Evolutionary conservation across 2,797 vertebrate species (phyloP), one percentile per base, ranked within the genome.

Genomic region (Lacerta agilis): DNA sequence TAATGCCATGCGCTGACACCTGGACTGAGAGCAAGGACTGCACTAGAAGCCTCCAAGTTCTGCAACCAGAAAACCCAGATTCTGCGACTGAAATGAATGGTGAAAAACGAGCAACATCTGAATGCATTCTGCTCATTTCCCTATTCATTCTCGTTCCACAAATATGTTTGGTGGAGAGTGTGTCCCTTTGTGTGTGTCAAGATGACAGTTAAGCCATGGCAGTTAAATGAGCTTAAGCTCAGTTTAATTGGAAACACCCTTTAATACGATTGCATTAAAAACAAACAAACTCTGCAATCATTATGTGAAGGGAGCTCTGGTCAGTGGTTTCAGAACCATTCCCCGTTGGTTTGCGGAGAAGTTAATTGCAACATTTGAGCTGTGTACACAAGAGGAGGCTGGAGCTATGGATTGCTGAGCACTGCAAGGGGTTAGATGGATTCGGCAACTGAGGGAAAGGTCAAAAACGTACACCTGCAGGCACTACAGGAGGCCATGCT

Each of bases 331-430:
- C 49, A 72, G 85, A 73, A 86, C 33, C 25, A 61, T 81, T 61
- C 69, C 36, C 45, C 43, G 78, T 36, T 72, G 67, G 58, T 87
- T 81, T 61, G n/a, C 49, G 7, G 25, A 73, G 69, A 13, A n/a
- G 33, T 73, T 81, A 87, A 73, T 73, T 81, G 78, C 85, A 86
- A 72, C 79, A 86, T 58, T 25, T 86, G 86, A 87, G 78, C 72
- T 80, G 78, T 73, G 78, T 64, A 81, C 69, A 61, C 45, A 80
- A 80, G 86, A 81, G 49, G 49, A 43, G 66, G 61, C 25, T 18
- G 17, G 4, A 29, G 86, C 36, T 61, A 41, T 72, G 78, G 66
- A 72, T 73, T 27, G 27, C 67, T 79, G 49, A 80, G 49, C 67
- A n/a, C 36, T n/a, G 78, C 45, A 64, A 58, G 66, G 66, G 79